Evolutionary conservation across 2,888 invertebrate genomes (phyloP), one percentile per base, ranked within the genome.

Genomic region (Crepidodera aurea): DNA sequence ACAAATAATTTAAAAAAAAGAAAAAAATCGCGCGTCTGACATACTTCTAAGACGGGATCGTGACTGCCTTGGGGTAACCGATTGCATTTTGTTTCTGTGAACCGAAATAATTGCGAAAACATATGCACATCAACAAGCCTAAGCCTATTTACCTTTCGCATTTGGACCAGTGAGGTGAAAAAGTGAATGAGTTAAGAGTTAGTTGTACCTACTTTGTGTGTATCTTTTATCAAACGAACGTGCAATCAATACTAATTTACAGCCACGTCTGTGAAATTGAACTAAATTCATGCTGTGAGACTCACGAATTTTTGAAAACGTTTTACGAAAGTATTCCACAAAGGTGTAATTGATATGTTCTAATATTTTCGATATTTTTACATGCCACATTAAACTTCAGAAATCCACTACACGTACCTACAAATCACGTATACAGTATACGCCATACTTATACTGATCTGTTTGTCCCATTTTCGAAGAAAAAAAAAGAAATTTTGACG

Each of bases 51-150:
- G 40, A 15, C 16, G 10, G n/a, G 7, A 27, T 46, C 46, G 46
- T 46, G 46, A 46, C 15, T 7, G 27, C 27, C 46, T 8, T 27
- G 46, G 27, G 46, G 27, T 13, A 3, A 27, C 46, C 46, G 46
- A 46, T 46, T 46, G 46, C 27, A 46, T 46, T 46, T 46, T 27
- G 15, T 46, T 46, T 27, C 46, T 27, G 16, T 15, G 46, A 25
- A 46, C 27, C 46, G 46, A 46, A 46, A 46, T 46, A 25, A 46
- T 25, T 46, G 46, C 46, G 46, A 46, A 44, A 46, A 46, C 46
- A 46, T 46, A 25, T 46, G 46, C 46, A 46, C 46, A 44, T 44
- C 44, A 44, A 44, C 44, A 5, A 44, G 44, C 44, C 13, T 22
- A 27, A 19, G 37, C 40, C 40, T 40, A 40, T 40, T 40, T 40